Conservation (phyloP, 2,888 invertebrate species). For the Rotaria sp. region DNA sequence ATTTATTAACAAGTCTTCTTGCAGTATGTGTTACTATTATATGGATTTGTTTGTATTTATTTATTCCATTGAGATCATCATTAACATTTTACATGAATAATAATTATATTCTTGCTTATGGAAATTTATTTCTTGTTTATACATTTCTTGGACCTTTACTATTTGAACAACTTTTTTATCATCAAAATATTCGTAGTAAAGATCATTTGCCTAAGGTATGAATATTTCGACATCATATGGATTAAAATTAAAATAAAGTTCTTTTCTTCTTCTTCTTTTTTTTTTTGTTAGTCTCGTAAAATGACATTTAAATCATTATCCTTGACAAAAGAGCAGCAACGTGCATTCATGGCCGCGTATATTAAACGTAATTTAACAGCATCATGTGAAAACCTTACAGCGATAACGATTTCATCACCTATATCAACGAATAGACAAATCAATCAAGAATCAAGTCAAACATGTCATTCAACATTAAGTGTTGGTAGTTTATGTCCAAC, state of each 20-base stretch:
- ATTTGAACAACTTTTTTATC: not conserved
- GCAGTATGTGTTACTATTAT: not conserved
- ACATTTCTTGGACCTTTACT: not conserved
- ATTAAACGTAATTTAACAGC: not conserved
- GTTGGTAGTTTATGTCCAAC: no score
- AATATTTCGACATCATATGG: no score
- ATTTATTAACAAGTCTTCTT: not conserved
- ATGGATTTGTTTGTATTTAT: constrained; percentile 4
- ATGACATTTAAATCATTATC: not conserved
- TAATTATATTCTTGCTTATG: not conserved
- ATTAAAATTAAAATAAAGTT: no score
- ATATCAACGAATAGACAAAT: no score
- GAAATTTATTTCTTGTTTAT: not conserved
- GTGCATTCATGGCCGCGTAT: not conserved
- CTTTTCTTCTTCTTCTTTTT: no score
- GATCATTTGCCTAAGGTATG: no score
- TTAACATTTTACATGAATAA: not conserved
- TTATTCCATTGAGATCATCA: not conserved
- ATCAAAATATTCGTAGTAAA: no score
- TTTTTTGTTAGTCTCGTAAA: no score
- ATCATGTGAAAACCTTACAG: not conserved
- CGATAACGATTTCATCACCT: no score
- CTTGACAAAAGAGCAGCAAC: constrained; percentile 5
- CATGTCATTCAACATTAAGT: no score
- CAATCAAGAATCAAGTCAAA: no score